These are phyloP conservation scores for Berghia stephanieae DNA, from an alignment of 1,140 invertebrate genomes.

Conservation along the genomic window DNA sequence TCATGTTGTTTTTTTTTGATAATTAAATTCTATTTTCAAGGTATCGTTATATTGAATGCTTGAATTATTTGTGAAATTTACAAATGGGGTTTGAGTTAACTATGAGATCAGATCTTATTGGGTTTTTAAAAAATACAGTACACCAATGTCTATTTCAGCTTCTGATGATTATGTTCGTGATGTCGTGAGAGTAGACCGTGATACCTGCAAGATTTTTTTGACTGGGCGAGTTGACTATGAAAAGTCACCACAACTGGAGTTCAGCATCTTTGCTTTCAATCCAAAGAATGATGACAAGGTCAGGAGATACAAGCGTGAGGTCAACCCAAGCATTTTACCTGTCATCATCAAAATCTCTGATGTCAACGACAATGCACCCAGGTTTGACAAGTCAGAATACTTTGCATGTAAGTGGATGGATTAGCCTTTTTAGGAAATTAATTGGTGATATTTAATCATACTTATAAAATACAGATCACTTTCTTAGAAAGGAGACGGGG, in stretches of 20 bases:
- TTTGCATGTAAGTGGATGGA: conserved; percentile 60
- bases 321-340: conserved; percentile 47
- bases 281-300: conserved; percentile 54
- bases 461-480: too few species aligned
- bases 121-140: conserved; percentile 25
- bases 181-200: conserved; percentile 31
- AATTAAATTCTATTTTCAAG: background rate
- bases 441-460: too few species aligned
- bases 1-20: conserved; percentile 9
- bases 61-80: background rate
- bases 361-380: conserved; percentile 53
- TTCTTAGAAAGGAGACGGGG: too few species aligned
- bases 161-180: conserved; percentile 1
- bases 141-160: background rate
- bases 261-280: conserved; percentile 54
- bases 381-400: conserved; percentile 45
- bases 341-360: conserved; percentile 45
- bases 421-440: too few species aligned
- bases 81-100: conserved; percentile 46
- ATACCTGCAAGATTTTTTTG: conserved; percentile 40
- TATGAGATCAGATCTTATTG: conserved; percentile 41
- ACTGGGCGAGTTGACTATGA: conserved; percentile 44
- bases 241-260: conserved; percentile 31
- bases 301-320: conserved; percentile 39
- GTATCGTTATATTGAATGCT: background rate